Conservation (phyloP, 1,140 invertebrate species). For the Caenorhabditis tropicalis region DNA sequence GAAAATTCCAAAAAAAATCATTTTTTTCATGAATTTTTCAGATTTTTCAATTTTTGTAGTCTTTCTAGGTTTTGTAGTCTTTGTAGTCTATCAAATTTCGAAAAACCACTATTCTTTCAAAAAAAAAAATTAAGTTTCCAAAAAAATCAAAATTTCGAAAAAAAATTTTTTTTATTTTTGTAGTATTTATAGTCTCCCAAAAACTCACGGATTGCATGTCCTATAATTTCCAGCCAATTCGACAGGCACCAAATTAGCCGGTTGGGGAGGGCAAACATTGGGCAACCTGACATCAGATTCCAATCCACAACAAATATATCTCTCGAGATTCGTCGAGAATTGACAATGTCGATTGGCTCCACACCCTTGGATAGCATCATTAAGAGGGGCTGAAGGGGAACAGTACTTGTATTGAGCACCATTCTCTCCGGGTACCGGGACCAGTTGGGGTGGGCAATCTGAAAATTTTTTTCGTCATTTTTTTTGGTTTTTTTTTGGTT, state of each 20-base stretch:
- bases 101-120: no score
- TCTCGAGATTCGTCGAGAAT: constrained; percentile 67
- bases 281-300: constrained; percentile 69
- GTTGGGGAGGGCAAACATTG: constrained; percentile 70
- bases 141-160: no score
- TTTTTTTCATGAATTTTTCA: no score
- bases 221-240: constrained; percentile 71
- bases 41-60: no score
- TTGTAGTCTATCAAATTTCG: no score
- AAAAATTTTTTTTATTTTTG: no score
- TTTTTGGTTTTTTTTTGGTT: background rate
- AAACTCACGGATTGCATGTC: constrained; percentile 68
- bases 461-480: background rate
- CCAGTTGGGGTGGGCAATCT: constrained; percentile 69
- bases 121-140: no score
- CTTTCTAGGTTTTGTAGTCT: no score
- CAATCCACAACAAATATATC: constrained; percentile 71
- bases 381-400: constrained; percentile 69
- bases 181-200: background rate
- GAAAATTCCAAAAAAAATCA: no score
- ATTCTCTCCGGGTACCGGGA: constrained; percentile 68
- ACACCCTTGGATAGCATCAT: constrained; percentile 70
- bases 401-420: constrained; percentile 70
- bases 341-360: constrained; percentile 70
- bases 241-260: constrained; percentile 70